Conservation (phyloP, 2,797 vertebrate genomes). For the Kryptopterus vitreolus region DNA sequence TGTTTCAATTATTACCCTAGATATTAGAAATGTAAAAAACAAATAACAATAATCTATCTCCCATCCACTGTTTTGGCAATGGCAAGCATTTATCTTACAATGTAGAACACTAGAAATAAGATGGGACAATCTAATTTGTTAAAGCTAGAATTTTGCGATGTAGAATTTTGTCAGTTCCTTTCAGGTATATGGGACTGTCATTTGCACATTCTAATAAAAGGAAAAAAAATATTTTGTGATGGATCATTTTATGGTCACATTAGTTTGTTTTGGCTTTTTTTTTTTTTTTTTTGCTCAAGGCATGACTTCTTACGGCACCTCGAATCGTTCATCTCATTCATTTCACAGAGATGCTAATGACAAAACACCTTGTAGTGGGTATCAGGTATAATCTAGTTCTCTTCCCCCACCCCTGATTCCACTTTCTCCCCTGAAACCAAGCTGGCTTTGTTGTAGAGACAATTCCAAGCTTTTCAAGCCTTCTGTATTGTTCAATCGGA, state of each 20-base stretch:
- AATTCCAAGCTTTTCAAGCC: constrained; percentile 29
- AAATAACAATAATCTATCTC: neutral
- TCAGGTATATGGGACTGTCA: no score
- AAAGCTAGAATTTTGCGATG: no score
- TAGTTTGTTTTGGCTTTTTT: neutral
- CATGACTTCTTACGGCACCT: neutral
- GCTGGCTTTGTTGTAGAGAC: constrained; percentile 16
- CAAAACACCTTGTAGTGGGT: constrained; percentile 9
- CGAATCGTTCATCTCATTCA: constrained; percentile 12
- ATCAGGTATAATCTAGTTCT: constrained; percentile 34
- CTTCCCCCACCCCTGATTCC: neutral
- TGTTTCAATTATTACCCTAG: neutral
- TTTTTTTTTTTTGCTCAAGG: neutral
- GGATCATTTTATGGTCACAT: neutral
- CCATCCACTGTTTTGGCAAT: no score
- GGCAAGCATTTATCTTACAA: neutral
- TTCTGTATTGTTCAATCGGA: constrained; percentile 2
- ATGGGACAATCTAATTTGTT: neutral
- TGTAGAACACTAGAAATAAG: neutral
- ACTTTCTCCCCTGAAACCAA: constrained; percentile 44
- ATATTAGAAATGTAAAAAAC: neutral
- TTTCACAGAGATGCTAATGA: constrained; percentile 44
- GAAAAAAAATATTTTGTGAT: no score
- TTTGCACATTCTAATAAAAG: no score
- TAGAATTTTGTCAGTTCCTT: neutral